Conservation (phyloP, 2,888 invertebrate species). For the Eulithis prunata region DNA sequence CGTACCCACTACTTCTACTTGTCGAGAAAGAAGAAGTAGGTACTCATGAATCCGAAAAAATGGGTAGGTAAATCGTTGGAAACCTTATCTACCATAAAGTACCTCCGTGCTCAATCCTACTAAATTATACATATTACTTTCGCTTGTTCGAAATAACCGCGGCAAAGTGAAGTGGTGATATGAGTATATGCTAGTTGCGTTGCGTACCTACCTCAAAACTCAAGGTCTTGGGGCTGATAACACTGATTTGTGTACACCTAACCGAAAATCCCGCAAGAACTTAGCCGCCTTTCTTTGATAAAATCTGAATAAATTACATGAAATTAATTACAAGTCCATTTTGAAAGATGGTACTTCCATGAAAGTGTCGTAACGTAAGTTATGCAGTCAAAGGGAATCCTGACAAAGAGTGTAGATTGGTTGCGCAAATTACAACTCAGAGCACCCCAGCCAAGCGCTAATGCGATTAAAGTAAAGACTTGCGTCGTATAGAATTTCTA, state of each 20-base stretch:
- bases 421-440: constrained; percentile 55
- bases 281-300: constrained; percentile 17
- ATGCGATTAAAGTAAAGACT: constrained; percentile 63
- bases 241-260: constrained; percentile 48
- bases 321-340: constrained; percentile 5
- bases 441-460: constrained; percentile 49
- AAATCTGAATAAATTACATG: constrained; percentile 22
- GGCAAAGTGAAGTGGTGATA: constrained; percentile 37
- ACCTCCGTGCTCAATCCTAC: constrained; percentile 19
- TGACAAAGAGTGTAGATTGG: constrained; percentile 33
- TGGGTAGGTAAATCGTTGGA: constrained; percentile 4
- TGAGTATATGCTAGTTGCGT: constrained; percentile 34
- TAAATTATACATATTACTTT: constrained; percentile 24
- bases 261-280: constrained; percentile 50
- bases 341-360: constrained; percentile 11
- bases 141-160: constrained; percentile 25
- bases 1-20: constrained; percentile 1
- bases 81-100: constrained; percentile 16
- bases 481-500: constrained; percentile 67
- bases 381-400: constrained; percentile 27
- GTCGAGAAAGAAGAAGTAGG: neutral
- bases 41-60: constrained; percentile 4
- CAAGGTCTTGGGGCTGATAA: constrained; percentile 59
- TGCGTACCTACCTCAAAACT: constrained; percentile 59
- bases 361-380: constrained; percentile 15